Base-by-base conservation (phyloP, 2,797 vertebrate species). In the Vespertilio murinus region DNA sequence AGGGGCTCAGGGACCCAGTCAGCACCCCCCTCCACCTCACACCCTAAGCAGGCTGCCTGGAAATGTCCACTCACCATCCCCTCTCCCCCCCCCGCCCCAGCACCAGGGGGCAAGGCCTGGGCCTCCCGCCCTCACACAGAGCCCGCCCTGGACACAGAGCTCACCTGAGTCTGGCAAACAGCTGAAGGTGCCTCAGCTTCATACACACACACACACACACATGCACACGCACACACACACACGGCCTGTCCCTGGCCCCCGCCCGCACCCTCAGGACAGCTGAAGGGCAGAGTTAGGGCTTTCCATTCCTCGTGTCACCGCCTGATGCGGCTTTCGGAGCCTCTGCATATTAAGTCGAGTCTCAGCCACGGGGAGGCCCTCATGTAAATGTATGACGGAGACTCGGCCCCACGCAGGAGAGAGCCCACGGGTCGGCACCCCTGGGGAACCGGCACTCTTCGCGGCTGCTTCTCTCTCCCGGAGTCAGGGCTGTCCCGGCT, bases 291-390 rank as follows among this genome's bases (percentile, higher is more conserved):
- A 79, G 56, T 35, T 49, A 67, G 90, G 85, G 61, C 89, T 93
- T 75, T 18, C 2, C 77, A 85, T 79, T 81, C 95, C 91, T 95
- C 77, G 0, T 95, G 97, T 96, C 95, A 93, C 85, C 82, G 94
- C 96, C 96, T 80, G 88, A 75, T 4, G 84, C 74, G 22, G 81
- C 38, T 25, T 83, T 28, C 71, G 85, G 65, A 88, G 78, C 61
- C 67, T 73, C 91, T 91, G 96, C 81, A 96, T 97, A 95, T 93
- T 96, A 96, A 97, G 90, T 93, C 9, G 73, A 77, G 87, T 97
- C 88, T 97, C 96, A 96, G 95, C 87, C 30, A 42, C 86, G 0
- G 20, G 83, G 78, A 94, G 3, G 90, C 90, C 84, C 95, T 96
- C 95, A 94, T 97, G 94, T 82, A 97, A 95, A 93, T 95, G 92